Evolutionary conservation across 2,113 vertebrate genomes (phyloP), one percentile per base, ranked within the genome.

Genomic region (Aptenodytes forsteri): DNA sequence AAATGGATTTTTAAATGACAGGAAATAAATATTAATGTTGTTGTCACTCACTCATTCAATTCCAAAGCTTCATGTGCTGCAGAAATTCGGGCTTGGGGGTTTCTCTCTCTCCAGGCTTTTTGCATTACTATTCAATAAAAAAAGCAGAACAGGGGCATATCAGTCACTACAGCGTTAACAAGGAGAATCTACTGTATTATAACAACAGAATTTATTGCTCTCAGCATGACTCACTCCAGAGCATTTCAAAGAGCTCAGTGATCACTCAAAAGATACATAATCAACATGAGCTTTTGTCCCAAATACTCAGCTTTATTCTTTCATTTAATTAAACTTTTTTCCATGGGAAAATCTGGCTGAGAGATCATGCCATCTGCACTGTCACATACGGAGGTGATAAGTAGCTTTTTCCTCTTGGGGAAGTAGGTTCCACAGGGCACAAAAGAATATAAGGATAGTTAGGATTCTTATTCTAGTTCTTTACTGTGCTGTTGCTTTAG

Each of bases 81-180:
- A 83, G 99, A 99, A 98, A 99, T 99, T 81, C 99, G 99, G 92
- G 99, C 99, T 98, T 99, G 99, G 20, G 99, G 99, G 89, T 99
- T 99, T 97, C 99, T 99, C 97, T 99, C 99, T 98, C 99, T 98
- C 99, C 99, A 99, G 38, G 99, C 99, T 98, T 99, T 99, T 95
- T 99, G 99, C 99, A 99, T 99, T 96, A 99, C 99, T 99, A 95
- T 93, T 92, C 89, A 95, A 92, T 49, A 97, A 93, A 98, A 87
- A 94, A 95, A 87, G 44, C 90, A 83, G 81, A 87, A 98, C 36
- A 90, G 59, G 55, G 76, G 50, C 65, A 94, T 75, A 47, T 96
- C 83, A 97, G 44, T 96, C 80, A 93, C 92, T 95, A 93, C 11
- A 91, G 69, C 6, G 9, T 78, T 79, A 96, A 83, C 62, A 94